A percentile compares a stretch with the other conserved stretches of the same genome.
These are phyloP conservation scores for Anseranas semipalmata DNA, from an alignment of 2,113 vertebrate genomes.

Conservation along the genomic window DNA sequence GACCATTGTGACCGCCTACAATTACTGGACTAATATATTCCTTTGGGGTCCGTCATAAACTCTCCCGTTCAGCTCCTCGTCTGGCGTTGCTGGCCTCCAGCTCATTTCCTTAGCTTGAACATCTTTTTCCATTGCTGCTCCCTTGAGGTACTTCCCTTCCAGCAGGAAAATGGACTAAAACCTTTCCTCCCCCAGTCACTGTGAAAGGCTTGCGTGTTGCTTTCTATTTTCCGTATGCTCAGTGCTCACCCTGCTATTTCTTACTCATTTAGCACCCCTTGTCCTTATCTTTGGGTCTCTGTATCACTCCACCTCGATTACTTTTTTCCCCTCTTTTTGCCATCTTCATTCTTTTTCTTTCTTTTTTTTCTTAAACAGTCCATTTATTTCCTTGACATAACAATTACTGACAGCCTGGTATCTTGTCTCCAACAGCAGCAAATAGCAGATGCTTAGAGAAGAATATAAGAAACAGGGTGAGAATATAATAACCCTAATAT, in stretches of 20 bases:
- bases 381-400: conserved; percentile 54
- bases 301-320: neutral
- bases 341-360: neutral
- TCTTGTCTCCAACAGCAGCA: conserved; percentile 47
- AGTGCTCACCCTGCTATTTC: neutral
- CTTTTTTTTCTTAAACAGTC: neutral
- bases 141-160: neutral
- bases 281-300: neutral
- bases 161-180: neutral
- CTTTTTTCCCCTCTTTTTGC: neutral
- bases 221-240: neutral
- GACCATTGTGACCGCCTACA: neutral
- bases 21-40: neutral
- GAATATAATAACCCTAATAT: conserved; percentile 53
- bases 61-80: neutral
- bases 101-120: neutral
- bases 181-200: neutral
- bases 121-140: neutral
- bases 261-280: neutral
- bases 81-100: neutral
- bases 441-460: conserved; percentile 61
- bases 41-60: neutral
- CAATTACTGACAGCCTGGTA: conserved; percentile 42
- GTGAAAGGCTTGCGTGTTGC: neutral
- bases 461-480: conserved; percentile 38